Conservation (phyloP, 2,888 invertebrate genomes). For the Pardosa pseudoannulata region DNA sequence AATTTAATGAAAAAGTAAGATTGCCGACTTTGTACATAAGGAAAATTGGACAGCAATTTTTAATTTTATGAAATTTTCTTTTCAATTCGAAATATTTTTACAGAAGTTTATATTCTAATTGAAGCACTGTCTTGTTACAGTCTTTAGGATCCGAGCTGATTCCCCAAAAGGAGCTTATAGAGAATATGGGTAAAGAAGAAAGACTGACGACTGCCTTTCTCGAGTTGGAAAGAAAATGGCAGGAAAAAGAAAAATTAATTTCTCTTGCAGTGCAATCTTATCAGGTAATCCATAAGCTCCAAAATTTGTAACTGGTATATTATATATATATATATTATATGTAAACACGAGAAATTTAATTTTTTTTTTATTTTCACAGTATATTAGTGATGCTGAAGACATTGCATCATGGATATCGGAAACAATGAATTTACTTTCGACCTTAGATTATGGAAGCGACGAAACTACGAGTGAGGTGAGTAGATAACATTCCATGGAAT, state of each 20-base stretch:
- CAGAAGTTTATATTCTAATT: too few species aligned
- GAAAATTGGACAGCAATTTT: too few species aligned
- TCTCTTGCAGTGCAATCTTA: slow-evolving; percentile 28
- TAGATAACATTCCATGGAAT: too few species aligned
- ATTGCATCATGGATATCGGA: slow-evolving; percentile 98
- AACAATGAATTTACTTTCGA: slow-evolving; percentile 92
- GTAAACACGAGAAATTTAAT: too few species aligned
- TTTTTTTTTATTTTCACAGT: slow-evolving; percentile 82
- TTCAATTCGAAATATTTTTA: too few species aligned
- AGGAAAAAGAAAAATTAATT: slow-evolving; percentile 12
- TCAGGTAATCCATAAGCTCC: slow-evolving; percentile 34
- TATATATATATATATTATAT: too few species aligned
- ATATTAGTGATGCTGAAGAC: slow-evolving; percentile 97
- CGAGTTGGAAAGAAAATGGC: slow-evolving; percentile 22
- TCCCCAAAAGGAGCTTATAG: slow-evolving; percentile 28
- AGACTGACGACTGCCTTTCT: slow-evolving; percentile 25
- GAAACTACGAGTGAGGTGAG: slow-evolving; percentile 89
- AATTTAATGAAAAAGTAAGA: too few species aligned
- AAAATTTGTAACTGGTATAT: not conserved
- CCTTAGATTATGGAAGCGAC: slow-evolving; percentile 93
- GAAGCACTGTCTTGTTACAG: slow-evolving; percentile 18
- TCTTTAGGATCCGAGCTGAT: slow-evolving; percentile 33
- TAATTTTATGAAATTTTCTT: too few species aligned
- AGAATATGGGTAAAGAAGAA: slow-evolving; percentile 27
- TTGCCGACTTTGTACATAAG: too few species aligned